These are phyloP conservation scores for Phorcus lineatus DNA, from an alignment of 2,888 invertebrate species.

Conservation along the genomic window DNA sequence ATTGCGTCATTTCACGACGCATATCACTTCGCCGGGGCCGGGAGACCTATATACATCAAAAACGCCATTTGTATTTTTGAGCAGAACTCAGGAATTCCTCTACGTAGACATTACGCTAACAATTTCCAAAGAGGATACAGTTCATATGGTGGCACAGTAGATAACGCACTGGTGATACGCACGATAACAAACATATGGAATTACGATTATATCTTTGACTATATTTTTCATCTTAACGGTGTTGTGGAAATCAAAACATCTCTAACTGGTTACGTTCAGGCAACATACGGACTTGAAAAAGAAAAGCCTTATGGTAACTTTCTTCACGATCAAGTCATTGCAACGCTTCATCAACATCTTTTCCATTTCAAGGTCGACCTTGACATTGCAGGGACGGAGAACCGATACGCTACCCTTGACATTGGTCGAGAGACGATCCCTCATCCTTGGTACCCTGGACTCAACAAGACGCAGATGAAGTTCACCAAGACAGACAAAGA, in stretches of 20 bases:
- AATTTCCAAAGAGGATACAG: constrained; percentile 44
- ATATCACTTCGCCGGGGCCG: constrained; percentile 53
- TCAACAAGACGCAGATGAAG: constrained; percentile 52
- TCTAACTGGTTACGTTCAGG: constrained; percentile 64
- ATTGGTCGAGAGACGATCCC: constrained; percentile 46
- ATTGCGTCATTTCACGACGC: constrained; percentile 63
- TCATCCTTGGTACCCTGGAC: constrained; percentile 48
- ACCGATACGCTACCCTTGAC: constrained; percentile 60
- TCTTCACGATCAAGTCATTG: constrained; percentile 56
- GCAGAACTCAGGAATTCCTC: constrained; percentile 58
- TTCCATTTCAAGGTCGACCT: constrained; percentile 70
- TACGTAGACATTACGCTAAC: constrained; percentile 63
- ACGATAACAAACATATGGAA: constrained; percentile 63
- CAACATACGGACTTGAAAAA: constrained; percentile 54
- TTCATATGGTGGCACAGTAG: constrained; percentile 57
- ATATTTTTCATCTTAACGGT: constrained; percentile 68
- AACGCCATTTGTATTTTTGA: constrained; percentile 70
- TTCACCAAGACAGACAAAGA: constrained; percentile 44
- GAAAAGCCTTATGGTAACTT: constrained; percentile 57
- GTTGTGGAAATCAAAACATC: constrained; percentile 61
- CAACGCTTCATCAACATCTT: constrained; percentile 64
- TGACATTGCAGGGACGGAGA: constrained; percentile 60
- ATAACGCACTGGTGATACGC: constrained; percentile 61
- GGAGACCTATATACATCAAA: constrained; percentile 43
- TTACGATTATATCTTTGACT: constrained; percentile 69